Evolutionary conservation across 2,113 vertebrate species (phyloP).

Genomic region (Scartelaos histophorus): DNA sequence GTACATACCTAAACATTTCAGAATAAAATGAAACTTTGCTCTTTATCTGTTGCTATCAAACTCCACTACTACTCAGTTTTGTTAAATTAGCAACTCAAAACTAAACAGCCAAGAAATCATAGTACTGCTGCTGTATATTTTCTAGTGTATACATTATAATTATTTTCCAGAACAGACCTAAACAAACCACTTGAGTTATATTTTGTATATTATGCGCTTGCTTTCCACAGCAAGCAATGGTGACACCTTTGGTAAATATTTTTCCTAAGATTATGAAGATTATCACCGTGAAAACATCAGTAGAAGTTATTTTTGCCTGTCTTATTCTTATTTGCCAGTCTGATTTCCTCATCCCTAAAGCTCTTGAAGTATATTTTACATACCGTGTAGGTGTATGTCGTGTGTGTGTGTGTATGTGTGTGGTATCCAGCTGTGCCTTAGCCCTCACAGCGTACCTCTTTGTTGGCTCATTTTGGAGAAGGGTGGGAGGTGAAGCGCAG

Average conservation of each 20-base stretch:
- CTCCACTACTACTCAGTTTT: not conserved
- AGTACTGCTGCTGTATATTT: not conserved
- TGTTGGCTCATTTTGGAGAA: slow-evolving; percentile 75
- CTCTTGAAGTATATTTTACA: slow-evolving; percentile 3
- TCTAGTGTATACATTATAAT: too few relatives aligned
- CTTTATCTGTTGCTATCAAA: not conserved
- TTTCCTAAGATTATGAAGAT: too few relatives aligned
- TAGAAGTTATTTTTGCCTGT: not conserved
- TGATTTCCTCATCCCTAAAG: not conserved
- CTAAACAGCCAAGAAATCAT: not conserved
- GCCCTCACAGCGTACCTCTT: slow-evolving; percentile 74
- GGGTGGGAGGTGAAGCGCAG: slow-evolving; percentile 80
- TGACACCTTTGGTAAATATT: not conserved
- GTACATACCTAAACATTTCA: too few relatives aligned
- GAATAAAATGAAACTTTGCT: too few relatives aligned
- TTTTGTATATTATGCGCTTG: too few relatives aligned
- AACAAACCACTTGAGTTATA: too few relatives aligned
- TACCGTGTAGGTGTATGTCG: slow-evolving; percentile 10
- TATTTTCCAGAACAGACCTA: too few relatives aligned
- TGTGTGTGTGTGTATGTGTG: slow-evolving; percentile 29
- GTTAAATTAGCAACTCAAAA: not conserved
- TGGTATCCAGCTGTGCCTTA: slow-evolving; percentile 51
- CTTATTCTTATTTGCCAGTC: not conserved
- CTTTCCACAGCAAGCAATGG: too few relatives aligned
- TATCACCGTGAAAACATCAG: not conserved